Base-by-base conservation (phyloP, 2,888 invertebrate genomes). In the Frankliniella intonsa region DNA sequence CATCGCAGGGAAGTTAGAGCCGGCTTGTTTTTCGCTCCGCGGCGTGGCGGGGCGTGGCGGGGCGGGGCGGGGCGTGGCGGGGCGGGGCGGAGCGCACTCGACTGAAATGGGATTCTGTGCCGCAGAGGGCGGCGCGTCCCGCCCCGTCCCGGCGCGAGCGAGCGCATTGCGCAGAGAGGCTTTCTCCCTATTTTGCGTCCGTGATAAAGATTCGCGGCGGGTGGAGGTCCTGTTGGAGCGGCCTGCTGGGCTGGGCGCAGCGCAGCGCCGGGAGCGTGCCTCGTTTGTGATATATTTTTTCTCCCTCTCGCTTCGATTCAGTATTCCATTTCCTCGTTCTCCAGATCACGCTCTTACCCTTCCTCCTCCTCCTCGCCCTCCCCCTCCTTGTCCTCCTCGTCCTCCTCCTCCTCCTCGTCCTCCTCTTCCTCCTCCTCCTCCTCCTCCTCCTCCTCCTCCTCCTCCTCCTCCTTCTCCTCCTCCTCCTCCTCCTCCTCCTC, bases 171-270 rank as follows among this genome's bases (percentile, higher is more conserved):
- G 38, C 38, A 38, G 38, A 38, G 38, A 38, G 55, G 55, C 69
- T 76, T 76, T 76, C 69, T 76, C 69, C 69, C 69, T 76, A 76
- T 25, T 76, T 76, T 55, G 55, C 55, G 22, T 76, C 19, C 62
- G 62, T 22, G 69, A 76, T 76, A 38, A 38, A 38, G 38, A 38
- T 38, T 38, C 38, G 38, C 38, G 38, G 38, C 38, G 38, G 38
- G 38, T 38, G 5, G 38, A 5, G 3, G 38, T 2, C 38, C 38
- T 38, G n/a, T n/a, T n/a, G n/a, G n/a, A n/a, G n/a, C n/a, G 38
- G 38, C 38, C 38, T 38, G 38, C 5, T 38, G 38, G 38, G 19
- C 19, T 10, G 55, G 17, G 55, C 55, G 17, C 55, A 10, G 55
- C 14, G 14, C 55, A 1, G 17, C 14, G 55, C 38, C 38, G 38